Evolutionary conservation across 30 jellyfish, hydroid and myxozoan species (phyloP), one percentile per base, ranked within the genome.

Genomic region (Mastigias papua): DNA sequence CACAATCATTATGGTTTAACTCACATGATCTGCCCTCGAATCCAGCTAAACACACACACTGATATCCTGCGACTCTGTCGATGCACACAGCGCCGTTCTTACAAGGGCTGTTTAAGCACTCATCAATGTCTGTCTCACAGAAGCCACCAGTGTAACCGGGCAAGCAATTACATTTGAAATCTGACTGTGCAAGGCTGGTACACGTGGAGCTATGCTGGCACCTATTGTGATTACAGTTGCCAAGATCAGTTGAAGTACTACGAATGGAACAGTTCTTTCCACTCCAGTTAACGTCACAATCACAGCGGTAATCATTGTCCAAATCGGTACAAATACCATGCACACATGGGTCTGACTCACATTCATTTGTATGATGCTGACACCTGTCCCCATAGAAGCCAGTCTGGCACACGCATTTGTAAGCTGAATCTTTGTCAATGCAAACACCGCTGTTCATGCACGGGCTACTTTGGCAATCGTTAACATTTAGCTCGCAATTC

Each of bases 391-490:
- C 98, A 48, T 73, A 83, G 73, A 49, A 93, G 26, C 98, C 98
- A 32, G 98, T 93, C 57, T 93, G 98, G 63, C 98, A 93, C 37
- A 93, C 90, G 50, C 98, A 93, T 19, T 75, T 88, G 75, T 93
- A 93, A 20, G 88, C 34, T 11, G 87, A 63, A 13, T 86, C 87
- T 54, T 46, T 68, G 65, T 93, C 98, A 17, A 73, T 46, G 75
- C 98, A 93, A 8, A 87, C 90, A 31, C 98, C 98, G 73, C 73
- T 74, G 58, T 93, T 93, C 91, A 78, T 73, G 86, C 98, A 93
- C 23, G 98, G 98, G 34, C 73, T 69, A 68, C 93, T 82, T 34
- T 92, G 94, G 70, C 98, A 93, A 37, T 93, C 97, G 61, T 87
- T 76, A 42, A 93, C 86, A 63, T 93, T 82, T 49, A 76, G 35